A percentile compares a stretch with the other conserved stretches of the same genome.
phyloP scores from a whole-genome alignment of 1,140 invertebrate genomes.

The Wiebesia pumilae region DNA sequence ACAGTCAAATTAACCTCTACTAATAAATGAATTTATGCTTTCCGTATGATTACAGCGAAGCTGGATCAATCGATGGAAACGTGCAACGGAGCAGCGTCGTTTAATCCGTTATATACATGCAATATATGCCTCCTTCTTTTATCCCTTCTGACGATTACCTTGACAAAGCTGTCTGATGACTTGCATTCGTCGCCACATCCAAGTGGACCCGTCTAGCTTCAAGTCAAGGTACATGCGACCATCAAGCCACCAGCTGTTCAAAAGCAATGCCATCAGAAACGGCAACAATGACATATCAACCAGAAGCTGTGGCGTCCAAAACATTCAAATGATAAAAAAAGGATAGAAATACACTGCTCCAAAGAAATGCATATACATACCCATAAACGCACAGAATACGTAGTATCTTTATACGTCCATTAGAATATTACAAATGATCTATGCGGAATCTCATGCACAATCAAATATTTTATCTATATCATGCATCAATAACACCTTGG shows the following conservation, averaged over 20 bases:
- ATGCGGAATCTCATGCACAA: not conserved
- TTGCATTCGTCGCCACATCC: constrained; percentile 52
- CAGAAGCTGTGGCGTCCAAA: not conserved
- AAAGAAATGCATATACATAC: not conserved
- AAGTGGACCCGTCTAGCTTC: constrained; percentile 62
- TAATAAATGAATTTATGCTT: not conserved
- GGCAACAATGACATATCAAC: constrained; percentile 47
- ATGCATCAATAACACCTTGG: not conserved
- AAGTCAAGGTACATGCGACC: constrained; percentile 44
- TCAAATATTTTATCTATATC: not conserved
- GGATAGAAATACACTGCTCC: not conserved
- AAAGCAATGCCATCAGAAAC: not conserved
- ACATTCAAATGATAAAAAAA: not conserved
- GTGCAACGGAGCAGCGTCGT: constrained; percentile 64
- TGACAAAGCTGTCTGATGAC: constrained; percentile 52
- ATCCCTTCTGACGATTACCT: constrained; percentile 46
- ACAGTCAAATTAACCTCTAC: not conserved
- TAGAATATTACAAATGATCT: not conserved
- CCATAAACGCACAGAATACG: too few relatives aligned
- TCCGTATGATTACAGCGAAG: constrained; percentile 67
- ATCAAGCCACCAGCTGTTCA: not conserved
- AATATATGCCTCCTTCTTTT: constrained; percentile 55
- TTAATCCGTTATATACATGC: constrained; percentile 48
- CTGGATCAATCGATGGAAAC: constrained; percentile 70
- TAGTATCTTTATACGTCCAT: not conserved